Evolutionary conservation across 2,797 vertebrate genomes (phyloP).

Genomic region (Tapera naevia): DNA sequence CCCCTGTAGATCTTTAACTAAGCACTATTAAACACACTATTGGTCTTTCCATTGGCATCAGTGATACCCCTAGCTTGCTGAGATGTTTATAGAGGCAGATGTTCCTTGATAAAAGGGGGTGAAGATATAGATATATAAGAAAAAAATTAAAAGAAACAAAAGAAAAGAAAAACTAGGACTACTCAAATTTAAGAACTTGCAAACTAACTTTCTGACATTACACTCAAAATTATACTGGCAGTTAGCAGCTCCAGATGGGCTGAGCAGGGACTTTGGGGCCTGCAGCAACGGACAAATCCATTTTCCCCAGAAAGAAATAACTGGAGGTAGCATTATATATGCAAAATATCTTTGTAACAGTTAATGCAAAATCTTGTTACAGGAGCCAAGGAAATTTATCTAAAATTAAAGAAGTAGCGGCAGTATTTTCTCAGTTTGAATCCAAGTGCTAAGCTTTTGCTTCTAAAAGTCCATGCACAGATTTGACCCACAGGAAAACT

Average conservation of each 20-base stretch:
- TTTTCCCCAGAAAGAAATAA: background rate
- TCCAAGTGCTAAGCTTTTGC: background rate
- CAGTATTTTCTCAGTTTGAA: background rate
- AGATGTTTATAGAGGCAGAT: background rate
- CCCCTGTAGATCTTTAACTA: background rate
- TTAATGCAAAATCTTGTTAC: background rate
- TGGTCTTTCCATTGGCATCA: background rate
- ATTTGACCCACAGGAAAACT: background rate
- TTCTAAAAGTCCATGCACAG: background rate
- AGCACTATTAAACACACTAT: background rate
- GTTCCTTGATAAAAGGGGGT: background rate
- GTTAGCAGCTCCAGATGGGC: background rate
- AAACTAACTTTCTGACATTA: background rate
- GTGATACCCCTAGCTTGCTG: background rate
- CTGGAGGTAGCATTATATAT: background rate
- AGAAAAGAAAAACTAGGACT: background rate
- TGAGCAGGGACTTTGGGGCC: background rate
- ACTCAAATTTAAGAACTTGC: background rate
- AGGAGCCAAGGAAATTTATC: background rate
- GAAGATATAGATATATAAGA: background rate
- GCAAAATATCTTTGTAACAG: background rate
- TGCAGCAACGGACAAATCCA: background rate
- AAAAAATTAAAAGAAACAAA: background rate
- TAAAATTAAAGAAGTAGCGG: background rate
- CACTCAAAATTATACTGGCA: background rate